These are phyloP conservation scores for Macroglossus sobrinus DNA, from an alignment of 2,113 vertebrate species.

Conservation along the genomic window DNA sequence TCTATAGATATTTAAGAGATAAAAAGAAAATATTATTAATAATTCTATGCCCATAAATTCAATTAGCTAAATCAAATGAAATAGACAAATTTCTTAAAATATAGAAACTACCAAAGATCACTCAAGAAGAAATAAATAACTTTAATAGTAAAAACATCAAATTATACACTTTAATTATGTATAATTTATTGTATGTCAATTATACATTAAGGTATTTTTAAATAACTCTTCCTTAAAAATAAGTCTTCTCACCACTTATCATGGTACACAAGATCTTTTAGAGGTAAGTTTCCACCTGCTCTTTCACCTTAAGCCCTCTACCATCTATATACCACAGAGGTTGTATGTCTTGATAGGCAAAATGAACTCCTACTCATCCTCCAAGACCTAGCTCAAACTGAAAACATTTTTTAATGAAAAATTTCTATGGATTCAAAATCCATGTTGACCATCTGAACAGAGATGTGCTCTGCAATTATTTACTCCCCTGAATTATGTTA, in stretches of 20 bases:
- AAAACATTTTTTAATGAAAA: background rate
- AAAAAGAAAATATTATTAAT: background rate
- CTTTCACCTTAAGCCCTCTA: background rate
- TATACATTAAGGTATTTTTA: background rate
- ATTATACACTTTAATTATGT: background rate
- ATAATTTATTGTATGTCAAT: background rate
- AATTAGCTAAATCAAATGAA: background rate
- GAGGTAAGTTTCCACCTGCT: background rate
- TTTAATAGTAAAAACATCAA: background rate
- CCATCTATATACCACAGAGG: background rate
- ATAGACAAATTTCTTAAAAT: background rate
- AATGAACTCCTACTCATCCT: background rate
- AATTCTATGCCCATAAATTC: background rate
- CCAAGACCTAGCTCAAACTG: background rate
- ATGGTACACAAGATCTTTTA: background rate
- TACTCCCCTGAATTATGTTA: background rate
- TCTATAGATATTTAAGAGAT: background rate
- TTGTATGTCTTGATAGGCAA: background rate
- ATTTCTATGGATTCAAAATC: background rate
- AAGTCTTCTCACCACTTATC: background rate
- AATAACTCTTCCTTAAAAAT: background rate
- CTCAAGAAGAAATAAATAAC: background rate
- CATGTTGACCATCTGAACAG: background rate
- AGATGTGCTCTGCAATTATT: background rate
- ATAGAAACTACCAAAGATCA: background rate